These are phyloP conservation scores for Phenganax stokvisi DNA, from an alignment of 92 coral and sea anemone species.

Conservation along the genomic window DNA sequence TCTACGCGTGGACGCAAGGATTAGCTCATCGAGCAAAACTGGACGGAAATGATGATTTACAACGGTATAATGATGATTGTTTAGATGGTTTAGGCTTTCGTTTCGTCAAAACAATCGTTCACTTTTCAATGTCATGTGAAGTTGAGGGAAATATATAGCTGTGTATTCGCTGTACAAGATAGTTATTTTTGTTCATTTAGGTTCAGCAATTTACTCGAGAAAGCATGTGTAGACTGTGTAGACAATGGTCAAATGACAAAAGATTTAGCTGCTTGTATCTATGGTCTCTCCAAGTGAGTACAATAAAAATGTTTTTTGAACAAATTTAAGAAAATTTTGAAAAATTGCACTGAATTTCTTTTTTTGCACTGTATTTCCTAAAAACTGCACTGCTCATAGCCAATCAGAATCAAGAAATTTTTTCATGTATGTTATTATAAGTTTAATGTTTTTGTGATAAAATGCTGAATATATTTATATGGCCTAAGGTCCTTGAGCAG, in stretches of 20 bases:
- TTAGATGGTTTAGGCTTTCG: too few species aligned
- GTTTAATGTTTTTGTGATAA: too few species aligned
- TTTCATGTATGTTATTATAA: too few species aligned
- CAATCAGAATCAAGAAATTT: too few species aligned
- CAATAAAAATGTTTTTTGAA: too few species aligned
- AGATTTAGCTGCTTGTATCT: constrained; percentile 96
- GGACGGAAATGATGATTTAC: constrained; percentile 73
- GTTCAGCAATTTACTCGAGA: constrained; percentile 77
- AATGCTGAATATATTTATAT: too few species aligned
- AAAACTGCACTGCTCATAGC: too few species aligned
- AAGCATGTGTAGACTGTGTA: constrained; percentile 87
- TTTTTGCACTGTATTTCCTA: too few species aligned
- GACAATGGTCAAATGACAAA: constrained; percentile 89
- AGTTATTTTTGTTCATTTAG: constrained; percentile 27
- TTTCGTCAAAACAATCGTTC: too few species aligned
- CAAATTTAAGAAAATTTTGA: background rate
- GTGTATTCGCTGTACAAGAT: background rate
- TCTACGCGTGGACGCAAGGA: constrained; percentile 97
- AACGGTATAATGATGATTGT: constrained; percentile 44
- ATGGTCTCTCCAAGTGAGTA: constrained; percentile 87
- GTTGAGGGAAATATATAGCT: background rate
- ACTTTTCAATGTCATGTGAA: too few species aligned
- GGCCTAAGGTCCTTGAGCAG: too few species aligned
- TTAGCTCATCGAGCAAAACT: constrained; percentile 90
- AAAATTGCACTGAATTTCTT: too few species aligned